These are phyloP conservation scores for Battus philenor DNA, from an alignment of 1,140 invertebrate species.

Conservation along the genomic window DNA sequence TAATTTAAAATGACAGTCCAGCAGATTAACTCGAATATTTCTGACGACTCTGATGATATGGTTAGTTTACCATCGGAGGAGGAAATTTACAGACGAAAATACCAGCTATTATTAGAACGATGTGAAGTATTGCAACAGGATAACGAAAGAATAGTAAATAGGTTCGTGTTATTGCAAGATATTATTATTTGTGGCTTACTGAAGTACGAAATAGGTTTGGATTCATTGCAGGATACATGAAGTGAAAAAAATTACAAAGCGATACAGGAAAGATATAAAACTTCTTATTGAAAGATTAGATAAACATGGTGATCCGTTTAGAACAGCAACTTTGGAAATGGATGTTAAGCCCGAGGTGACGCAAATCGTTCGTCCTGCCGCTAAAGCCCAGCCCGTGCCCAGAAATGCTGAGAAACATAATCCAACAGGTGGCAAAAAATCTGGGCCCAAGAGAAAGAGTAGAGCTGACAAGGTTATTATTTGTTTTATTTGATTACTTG, in stretches of 20 bases:
- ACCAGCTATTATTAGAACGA: constrained; percentile 79
- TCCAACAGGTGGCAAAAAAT: constrained; percentile 53
- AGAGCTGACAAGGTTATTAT: constrained; percentile 66
- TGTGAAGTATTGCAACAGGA: constrained; percentile 81
- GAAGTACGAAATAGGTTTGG: constrained; percentile 19
- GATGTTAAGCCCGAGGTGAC: constrained; percentile 59
- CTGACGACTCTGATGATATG: constrained; percentile 76
- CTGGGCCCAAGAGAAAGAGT: constrained; percentile 68
- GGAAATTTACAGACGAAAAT: constrained; percentile 79
- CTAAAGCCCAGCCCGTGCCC: constrained; percentile 49
- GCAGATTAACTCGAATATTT: constrained; percentile 73
- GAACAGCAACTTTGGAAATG: constrained; percentile 54
- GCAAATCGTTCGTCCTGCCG: constrained; percentile 31
- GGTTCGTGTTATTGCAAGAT: constrained; percentile 56
- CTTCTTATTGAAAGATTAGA: constrained; percentile 73
- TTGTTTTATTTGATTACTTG: constrained; percentile 8
- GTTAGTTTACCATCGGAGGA: constrained; percentile 75
- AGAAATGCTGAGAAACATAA: constrained; percentile 60
- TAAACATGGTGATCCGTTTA: constrained; percentile 68
- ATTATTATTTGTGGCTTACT: constrained; percentile 19
- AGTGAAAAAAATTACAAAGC: constrained; percentile 77
- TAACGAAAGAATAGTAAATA: constrained; percentile 80
- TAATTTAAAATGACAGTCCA: constrained; percentile 77
- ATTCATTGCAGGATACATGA: constrained; percentile 76
- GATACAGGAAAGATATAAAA: constrained; percentile 76